phyloP scores from a whole-genome alignment of 2,113 vertebrate species.

The Globicephala melas region DNA sequence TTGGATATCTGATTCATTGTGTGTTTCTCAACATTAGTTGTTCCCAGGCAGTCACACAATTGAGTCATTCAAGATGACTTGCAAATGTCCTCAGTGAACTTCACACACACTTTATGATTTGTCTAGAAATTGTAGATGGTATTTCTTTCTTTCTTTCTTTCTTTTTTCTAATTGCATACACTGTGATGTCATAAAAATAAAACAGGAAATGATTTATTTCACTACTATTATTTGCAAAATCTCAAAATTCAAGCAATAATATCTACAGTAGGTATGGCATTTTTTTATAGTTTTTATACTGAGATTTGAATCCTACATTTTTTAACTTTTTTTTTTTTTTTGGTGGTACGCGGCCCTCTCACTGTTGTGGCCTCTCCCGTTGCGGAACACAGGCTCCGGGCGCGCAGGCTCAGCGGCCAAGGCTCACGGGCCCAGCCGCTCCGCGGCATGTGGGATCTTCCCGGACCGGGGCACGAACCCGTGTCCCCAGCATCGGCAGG shows the following conservation, averaged over 20 bases:
- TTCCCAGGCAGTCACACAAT: neutral
- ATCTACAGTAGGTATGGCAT: neutral
- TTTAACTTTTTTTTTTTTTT: neutral
- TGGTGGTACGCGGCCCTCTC: no score
- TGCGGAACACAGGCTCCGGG: no score
- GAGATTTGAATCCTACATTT: neutral
- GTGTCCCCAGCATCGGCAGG: no score
- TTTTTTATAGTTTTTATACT: neutral
- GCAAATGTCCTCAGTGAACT: neutral
- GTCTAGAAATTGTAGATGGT: neutral
- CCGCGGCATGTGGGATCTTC: no score
- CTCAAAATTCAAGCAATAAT: neutral
- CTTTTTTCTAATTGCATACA: neutral
- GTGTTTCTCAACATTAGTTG: neutral
- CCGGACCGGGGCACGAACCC: no score
- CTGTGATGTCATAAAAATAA: neutral
- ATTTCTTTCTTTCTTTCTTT: neutral
- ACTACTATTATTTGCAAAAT: neutral
- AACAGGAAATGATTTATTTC: neutral
- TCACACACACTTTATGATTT: neutral
- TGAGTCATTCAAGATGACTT: neutral
- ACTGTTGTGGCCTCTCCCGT: no score
- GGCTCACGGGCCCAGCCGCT: no score
- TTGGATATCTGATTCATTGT: neutral
- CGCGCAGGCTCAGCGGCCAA: fast-evolving